Conservation (phyloP, 2,113 vertebrate species). For the Protobothrops flavoviridis region DNA sequence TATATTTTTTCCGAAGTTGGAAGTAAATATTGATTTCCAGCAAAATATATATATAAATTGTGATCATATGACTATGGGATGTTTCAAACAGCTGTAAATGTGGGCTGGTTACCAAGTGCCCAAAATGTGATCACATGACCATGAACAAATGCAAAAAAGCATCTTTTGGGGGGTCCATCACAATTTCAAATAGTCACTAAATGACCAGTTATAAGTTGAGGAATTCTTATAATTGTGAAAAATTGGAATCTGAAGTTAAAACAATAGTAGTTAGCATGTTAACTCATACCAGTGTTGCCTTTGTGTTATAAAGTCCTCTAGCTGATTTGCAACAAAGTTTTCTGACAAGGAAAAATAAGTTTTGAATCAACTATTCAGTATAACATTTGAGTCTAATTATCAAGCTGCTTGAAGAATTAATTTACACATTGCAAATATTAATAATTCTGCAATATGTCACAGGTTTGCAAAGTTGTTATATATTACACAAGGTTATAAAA, state of each 20-base stretch:
- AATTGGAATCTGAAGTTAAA: neutral
- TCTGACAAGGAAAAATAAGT: constrained; percentile 49
- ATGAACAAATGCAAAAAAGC: neutral
- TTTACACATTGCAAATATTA: constrained; percentile 57
- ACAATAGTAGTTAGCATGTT: neutral
- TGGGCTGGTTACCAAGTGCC: neutral
- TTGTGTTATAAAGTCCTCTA: constrained; percentile 44
- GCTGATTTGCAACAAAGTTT: constrained; percentile 54
- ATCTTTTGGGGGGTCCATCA: neutral
- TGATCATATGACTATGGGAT: neutral
- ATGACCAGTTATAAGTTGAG: neutral
- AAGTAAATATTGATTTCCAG: neutral
- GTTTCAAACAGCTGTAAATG: neutral
- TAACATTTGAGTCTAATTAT: constrained; percentile 54
- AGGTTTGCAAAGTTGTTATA: constrained; percentile 57
- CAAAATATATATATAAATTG: neutral
- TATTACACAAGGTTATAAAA: constrained; percentile 48
- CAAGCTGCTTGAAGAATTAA: constrained; percentile 57
- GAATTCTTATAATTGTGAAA: constrained; percentile 14
- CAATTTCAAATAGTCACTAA: neutral
- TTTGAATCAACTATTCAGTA: constrained; percentile 59
- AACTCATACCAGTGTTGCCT: neutral
- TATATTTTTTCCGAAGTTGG: neutral
- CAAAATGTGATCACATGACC: neutral
- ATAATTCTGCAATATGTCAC: constrained; percentile 50